A percentile compares a stretch with the other conserved stretches of the same genome.
Conservation (phyloP, 37 sponge, comb jelly and placozoan species). For the Ephydatia muelleri region DNA sequence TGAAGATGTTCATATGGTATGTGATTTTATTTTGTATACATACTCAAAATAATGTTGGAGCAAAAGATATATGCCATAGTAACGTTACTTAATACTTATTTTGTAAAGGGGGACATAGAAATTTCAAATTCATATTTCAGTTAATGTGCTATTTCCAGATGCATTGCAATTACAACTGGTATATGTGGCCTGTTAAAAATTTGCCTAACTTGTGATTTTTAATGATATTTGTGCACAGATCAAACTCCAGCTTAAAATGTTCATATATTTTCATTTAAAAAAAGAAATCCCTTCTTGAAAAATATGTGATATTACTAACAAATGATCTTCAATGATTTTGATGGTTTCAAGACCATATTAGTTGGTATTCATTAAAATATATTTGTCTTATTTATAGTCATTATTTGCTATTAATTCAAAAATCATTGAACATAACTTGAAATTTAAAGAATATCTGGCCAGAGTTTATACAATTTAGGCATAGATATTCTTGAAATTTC, state of each 20-base stretch:
- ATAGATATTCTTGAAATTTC: too few relatives aligned
- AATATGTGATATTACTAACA: not conserved
- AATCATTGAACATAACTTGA: not conserved
- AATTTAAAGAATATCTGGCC: not conserved
- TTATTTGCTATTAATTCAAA: not conserved
- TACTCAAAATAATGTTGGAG: not conserved
- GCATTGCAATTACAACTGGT: conserved; percentile 1
- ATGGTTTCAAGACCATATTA: too few relatives aligned
- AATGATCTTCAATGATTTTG: conserved; percentile 1
- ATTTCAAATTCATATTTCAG: not conserved
- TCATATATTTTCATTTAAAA: too few relatives aligned
- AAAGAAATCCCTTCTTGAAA: not conserved
- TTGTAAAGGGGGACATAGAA: not conserved
- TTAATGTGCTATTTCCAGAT: not conserved
- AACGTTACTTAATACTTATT: conserved; percentile 1
- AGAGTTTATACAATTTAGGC: not conserved
- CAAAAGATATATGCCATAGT: not conserved
- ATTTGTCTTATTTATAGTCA: not conserved
- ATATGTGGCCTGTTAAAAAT: not conserved
- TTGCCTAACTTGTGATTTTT: not conserved
- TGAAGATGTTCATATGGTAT: not conserved
- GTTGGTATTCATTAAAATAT: not conserved
- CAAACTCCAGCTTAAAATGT: not conserved
- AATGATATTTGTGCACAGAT: not conserved
- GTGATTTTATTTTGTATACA: not conserved